Conservation (phyloP, 2,113 vertebrate species). For the Perccottus glenii region DNA sequence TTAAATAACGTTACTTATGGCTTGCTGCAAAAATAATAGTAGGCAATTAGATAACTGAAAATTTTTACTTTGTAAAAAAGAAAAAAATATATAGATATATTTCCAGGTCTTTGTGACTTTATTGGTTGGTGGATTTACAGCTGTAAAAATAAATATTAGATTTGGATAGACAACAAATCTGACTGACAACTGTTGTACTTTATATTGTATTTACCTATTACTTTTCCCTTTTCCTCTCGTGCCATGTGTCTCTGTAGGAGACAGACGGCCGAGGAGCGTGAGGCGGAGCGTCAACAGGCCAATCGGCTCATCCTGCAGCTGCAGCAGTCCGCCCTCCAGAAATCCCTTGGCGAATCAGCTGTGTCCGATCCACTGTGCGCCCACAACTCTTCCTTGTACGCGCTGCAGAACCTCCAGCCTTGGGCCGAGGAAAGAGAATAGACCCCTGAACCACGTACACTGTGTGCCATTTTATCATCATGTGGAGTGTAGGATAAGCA, state of each 20-base stretch:
- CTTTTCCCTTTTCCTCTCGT: neutral
- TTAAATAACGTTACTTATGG: too few species aligned
- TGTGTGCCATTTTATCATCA: slow-evolving; percentile 21
- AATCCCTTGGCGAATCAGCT: slow-evolving; percentile 92
- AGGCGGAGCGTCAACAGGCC: slow-evolving; percentile 97
- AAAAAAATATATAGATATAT: too few species aligned
- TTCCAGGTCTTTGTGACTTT: too few species aligned
- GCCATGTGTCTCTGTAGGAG: slow-evolving; percentile 77
- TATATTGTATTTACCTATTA: slow-evolving; percentile 1
- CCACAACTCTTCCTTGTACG: slow-evolving; percentile 97
- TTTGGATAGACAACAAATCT: too few species aligned
- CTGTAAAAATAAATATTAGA: too few species aligned
- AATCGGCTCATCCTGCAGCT: slow-evolving; percentile 97
- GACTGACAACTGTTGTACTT: neutral
- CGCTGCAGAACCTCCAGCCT: slow-evolving; percentile 97
- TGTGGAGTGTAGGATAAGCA: slow-evolving; percentile 40
- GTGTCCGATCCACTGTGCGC: slow-evolving; percentile 93
- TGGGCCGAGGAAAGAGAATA: slow-evolving; percentile 95
- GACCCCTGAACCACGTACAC: slow-evolving; percentile 25
- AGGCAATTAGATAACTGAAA: too few species aligned
- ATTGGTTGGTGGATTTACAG: too few species aligned
- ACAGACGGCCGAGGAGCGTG: slow-evolving; percentile 95
- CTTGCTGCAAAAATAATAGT: too few species aligned
- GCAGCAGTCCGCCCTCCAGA: slow-evolving; percentile 97
- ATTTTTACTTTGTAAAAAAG: too few species aligned